phyloP scores from a whole-genome alignment of 2,113 vertebrate genomes.

The Sialia sialis region DNA sequence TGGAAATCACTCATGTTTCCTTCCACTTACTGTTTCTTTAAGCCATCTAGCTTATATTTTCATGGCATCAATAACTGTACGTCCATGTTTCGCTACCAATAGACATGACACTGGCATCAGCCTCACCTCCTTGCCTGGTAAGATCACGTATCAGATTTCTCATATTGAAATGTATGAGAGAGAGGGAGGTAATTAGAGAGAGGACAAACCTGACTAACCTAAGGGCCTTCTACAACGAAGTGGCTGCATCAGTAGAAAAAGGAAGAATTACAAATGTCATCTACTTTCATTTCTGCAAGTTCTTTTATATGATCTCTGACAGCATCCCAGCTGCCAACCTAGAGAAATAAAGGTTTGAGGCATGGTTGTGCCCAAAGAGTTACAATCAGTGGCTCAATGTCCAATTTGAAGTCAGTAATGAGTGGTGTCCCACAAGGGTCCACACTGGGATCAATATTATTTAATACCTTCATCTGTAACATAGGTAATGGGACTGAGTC shows the following conservation, averaged over 20 bases:
- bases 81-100: background rate
- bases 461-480: background rate
- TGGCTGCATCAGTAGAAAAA: background rate
- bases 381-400: background rate
- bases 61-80: background rate
- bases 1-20: background rate
- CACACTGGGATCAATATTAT: background rate
- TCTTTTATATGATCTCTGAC: fast-evolving
- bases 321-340: background rate
- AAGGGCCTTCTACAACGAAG: fast-evolving
- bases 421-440: background rate
- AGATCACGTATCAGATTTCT: background rate
- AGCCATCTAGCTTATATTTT: background rate
- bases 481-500: background rate
- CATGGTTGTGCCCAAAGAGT: background rate
- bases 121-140: background rate
- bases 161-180: background rate
- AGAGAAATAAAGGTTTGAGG: background rate
- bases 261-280: background rate
- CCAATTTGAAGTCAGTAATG: background rate
- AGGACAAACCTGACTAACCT: background rate
- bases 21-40: background rate
- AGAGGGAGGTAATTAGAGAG: background rate
- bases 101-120: background rate
- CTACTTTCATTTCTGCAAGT: background rate